A percentile compares a stretch with the other conserved stretches of the same genome.
Conservation (phyloP, 2,797 vertebrate species). For the Acanthornis magna region DNA sequence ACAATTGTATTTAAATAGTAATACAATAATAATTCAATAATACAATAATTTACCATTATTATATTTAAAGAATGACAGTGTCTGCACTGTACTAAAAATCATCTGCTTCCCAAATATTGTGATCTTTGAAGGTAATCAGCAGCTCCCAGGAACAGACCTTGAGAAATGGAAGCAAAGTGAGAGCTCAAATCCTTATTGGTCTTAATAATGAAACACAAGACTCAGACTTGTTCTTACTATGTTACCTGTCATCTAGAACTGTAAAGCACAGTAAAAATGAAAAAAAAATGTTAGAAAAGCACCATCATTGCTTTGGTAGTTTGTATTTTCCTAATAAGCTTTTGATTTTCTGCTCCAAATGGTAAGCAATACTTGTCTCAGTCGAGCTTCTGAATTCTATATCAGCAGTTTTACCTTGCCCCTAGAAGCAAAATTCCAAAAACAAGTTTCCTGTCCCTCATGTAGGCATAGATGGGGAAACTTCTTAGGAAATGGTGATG, state of each 20-base stretch:
- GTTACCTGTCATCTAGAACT: neutral
- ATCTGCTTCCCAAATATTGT: neutral
- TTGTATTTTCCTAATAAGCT: slow-evolving; percentile 16
- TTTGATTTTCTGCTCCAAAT: neutral
- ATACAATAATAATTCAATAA: neutral
- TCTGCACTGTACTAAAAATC: neutral
- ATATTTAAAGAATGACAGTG: neutral
- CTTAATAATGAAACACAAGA: neutral
- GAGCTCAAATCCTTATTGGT: neutral
- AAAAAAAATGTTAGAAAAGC: neutral
- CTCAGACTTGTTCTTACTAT: neutral
- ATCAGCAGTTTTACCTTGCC: neutral
- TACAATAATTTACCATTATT: neutral
- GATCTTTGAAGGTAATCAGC: neutral
- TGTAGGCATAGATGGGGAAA: neutral
- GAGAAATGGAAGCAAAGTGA: neutral
- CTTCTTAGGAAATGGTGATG: neutral
- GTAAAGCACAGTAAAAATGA: neutral
- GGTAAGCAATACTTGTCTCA: neutral
- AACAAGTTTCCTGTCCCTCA: neutral
- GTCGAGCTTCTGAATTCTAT: neutral
- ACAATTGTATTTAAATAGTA: neutral
- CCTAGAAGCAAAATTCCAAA: neutral
- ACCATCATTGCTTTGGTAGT: neutral
- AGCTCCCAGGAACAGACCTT: neutral